A percentile compares a stretch with the other conserved stretches of the same genome.
Conservation (phyloP, 2,113 vertebrate species). For the sheep (Ovis aries) region ARS-UI_Ramb_v3.0 NC_056055.1:189698001-189698500, state of each 20-base stretch:
- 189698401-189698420: neutral
- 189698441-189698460: too few relatives aligned
- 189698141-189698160: neutral
- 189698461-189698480: too few relatives aligned
- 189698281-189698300: neutral
- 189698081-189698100: neutral
- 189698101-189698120: neutral
- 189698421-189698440: too few relatives aligned
- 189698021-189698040: neutral
- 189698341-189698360: neutral
- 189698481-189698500: too few relatives aligned
- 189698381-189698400: neutral
- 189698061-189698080: neutral
- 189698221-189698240: neutral
- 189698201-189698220: neutral
- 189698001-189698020: neutral
- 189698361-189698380: neutral
- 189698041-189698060: neutral
- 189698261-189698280: neutral
- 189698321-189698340: neutral
- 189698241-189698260: neutral
- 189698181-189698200: neutral
- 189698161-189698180: fast-evolving
- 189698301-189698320: neutral
- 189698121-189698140: neutral